phyloP scores from a whole-genome alignment of 2,888 invertebrate genomes.

The Acleris laterana region DNA sequence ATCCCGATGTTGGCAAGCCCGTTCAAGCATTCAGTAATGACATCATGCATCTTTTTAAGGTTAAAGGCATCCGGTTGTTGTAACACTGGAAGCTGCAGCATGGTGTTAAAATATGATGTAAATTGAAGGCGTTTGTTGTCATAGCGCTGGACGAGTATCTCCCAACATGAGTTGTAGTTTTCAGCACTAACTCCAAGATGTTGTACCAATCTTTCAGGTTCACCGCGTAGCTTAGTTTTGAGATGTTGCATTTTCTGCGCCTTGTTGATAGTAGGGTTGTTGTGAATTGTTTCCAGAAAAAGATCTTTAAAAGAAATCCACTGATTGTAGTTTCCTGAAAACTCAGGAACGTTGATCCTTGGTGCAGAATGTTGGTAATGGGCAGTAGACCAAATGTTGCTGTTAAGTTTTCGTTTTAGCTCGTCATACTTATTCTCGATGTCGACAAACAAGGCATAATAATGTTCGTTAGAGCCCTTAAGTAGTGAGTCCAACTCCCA shows the following conservation, averaged over 20 bases:
- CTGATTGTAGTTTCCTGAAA: too few relatives aligned
- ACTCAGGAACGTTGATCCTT: background rate
- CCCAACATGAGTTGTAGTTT: slow-evolving; percentile 36
- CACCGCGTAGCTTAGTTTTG: slow-evolving; percentile 15
- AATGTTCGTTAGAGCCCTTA: background rate
- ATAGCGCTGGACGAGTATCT: slow-evolving; percentile 30
- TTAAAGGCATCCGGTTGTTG: slow-evolving; percentile 33
- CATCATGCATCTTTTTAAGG: slow-evolving; percentile 39
- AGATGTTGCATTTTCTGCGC: background rate
- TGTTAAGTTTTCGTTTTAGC: background rate
- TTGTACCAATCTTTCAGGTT: slow-evolving; percentile 18
- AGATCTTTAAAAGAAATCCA: slow-evolving; percentile 31
- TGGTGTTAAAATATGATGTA: slow-evolving; percentile 10
- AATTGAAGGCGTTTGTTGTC: slow-evolving; percentile 28
- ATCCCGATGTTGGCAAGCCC: slow-evolving; percentile 36
- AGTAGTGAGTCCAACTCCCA: slow-evolving; percentile 9
- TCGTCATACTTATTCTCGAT: background rate
- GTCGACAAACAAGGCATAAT: background rate
- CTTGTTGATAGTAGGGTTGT: slow-evolving; percentile 15
- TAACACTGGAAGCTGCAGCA: slow-evolving; percentile 19
- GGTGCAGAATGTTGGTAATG: background rate
- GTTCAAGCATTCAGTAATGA: slow-evolving; percentile 37
- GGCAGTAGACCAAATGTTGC: background rate
- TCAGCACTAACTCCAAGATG: slow-evolving; percentile 30
- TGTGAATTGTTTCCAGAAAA: slow-evolving; percentile 32